Evolutionary conservation across 1,140 invertebrate genomes (phyloP).

Genomic region (Paraescarpia echinospica): DNA sequence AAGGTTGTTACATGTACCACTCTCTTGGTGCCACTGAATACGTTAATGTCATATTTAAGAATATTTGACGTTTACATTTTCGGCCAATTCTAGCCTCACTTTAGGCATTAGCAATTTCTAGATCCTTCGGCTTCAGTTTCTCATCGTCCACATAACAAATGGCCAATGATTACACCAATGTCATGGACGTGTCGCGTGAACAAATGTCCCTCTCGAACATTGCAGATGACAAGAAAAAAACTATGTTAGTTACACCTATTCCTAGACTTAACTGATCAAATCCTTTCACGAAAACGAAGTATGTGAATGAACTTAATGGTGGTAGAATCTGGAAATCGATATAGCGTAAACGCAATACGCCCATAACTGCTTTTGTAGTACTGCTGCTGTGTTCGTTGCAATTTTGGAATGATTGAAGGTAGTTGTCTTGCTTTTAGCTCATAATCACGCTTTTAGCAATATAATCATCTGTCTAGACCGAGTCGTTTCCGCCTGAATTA

Average conservation of each 20-base stretch:
- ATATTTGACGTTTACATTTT: too few relatives aligned
- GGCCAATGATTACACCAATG: background rate
- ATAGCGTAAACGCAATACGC: background rate
- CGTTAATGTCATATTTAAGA: too few relatives aligned
- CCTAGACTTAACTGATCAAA: background rate
- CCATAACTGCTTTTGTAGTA: background rate
- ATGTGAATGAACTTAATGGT: background rate
- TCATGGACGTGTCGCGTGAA: too few relatives aligned
- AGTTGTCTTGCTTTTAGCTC: background rate
- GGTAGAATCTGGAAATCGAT: background rate
- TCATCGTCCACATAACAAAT: background rate
- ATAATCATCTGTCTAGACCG: slow-evolving; percentile 5
- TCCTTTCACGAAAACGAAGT: background rate
- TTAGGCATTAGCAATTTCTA: too few relatives aligned
- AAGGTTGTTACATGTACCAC: background rate
- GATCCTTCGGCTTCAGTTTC: too few relatives aligned
- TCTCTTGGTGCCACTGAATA: too few relatives aligned
- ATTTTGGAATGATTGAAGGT: background rate
- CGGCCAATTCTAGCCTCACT: too few relatives aligned
- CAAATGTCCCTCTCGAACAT: too few relatives aligned
- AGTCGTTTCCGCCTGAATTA: background rate
- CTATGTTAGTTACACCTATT: background rate
- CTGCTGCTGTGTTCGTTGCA: background rate
- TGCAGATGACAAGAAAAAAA: background rate
- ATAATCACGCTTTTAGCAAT: background rate